These are phyloP conservation scores for Sphyrna mokarran DNA, from an alignment of 2,113 vertebrate species.

Conservation along the genomic window DNA sequence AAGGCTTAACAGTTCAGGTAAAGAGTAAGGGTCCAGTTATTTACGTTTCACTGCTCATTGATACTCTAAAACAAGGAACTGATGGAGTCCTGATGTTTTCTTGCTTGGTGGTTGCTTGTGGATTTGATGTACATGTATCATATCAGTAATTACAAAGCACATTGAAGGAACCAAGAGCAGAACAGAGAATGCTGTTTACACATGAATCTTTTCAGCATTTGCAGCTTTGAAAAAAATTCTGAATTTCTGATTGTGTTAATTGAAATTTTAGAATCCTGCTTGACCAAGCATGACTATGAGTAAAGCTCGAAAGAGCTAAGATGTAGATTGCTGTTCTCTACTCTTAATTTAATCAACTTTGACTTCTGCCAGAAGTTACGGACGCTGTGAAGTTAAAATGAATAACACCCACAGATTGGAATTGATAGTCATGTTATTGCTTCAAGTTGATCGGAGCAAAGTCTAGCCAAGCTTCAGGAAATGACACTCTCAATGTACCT, in stretches of 20 bases:
- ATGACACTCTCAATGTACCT: background rate
- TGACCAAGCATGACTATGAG: background rate
- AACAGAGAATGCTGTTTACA: background rate
- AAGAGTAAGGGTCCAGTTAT: background rate
- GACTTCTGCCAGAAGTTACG: background rate
- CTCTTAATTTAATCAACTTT: background rate
- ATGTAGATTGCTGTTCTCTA: background rate
- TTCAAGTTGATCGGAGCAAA: background rate
- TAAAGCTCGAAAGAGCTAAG: background rate
- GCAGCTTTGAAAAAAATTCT: background rate
- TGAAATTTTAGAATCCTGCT: background rate
- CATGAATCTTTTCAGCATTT: background rate
- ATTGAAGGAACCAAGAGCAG: background rate
- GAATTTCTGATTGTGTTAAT: background rate
- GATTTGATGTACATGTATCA: background rate
- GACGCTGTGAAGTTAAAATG: background rate
- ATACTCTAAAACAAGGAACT: background rate
- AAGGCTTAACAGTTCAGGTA: background rate
- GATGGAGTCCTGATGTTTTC: background rate
- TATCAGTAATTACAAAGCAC: background rate
- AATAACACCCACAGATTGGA: background rate
- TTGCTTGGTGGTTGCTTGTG: background rate
- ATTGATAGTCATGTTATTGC: background rate
- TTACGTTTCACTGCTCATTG: background rate
- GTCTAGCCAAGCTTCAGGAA: too few relatives aligned